Percentiles rank a stretch among this genome's conserved stretches.
Evolutionary conservation across 2,888 invertebrate genomes (phyloP).

Genomic region (Pollenia amentaria): DNA sequence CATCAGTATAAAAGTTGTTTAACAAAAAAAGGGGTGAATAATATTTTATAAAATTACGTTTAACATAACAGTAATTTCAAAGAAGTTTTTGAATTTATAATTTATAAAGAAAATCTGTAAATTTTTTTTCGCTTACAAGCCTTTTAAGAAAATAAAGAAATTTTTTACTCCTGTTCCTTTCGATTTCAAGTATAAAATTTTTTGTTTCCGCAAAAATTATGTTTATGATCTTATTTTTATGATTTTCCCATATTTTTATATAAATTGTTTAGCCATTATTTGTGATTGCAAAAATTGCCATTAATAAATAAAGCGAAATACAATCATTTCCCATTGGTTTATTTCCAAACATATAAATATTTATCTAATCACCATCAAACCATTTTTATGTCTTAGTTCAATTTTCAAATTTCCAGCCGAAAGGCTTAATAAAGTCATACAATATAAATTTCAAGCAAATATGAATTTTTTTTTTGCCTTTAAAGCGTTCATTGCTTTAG

Average conservation of each 20-base stretch:
- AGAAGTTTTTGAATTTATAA: background rate
- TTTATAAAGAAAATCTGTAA: no score
- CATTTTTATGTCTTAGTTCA: slow-evolving; percentile 58
- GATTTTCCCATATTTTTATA: background rate
- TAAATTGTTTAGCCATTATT: slow-evolving; percentile 48
- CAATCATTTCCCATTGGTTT: slow-evolving; percentile 42
- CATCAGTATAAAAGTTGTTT: slow-evolving; percentile 33
- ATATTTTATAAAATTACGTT: slow-evolving; percentile 25
- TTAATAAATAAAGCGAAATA: slow-evolving; percentile 29
- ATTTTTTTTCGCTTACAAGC: no score
- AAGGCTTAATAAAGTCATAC: slow-evolving; percentile 65
- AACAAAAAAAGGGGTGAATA: slow-evolving; percentile 21
- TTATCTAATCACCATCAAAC: slow-evolving; percentile 69
- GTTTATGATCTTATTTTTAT: slow-evolving; percentile 22
- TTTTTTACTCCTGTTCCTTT: no score
- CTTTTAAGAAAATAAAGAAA: no score
- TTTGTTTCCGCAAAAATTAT: slow-evolving; percentile 31
- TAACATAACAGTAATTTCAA: background rate
- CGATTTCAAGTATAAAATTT: background rate
- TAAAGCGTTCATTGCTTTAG: background rate
- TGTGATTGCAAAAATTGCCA: slow-evolving; percentile 52
- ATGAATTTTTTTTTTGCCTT: slow-evolving; percentile 7
- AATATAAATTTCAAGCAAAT: slow-evolving; percentile 51
- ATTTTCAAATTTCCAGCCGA: slow-evolving; percentile 48
- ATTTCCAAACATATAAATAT: slow-evolving; percentile 62